Evolutionary conservation across 2,113 vertebrate species (phyloP).

Genomic region (Sinosuthora webbiana): DNA sequence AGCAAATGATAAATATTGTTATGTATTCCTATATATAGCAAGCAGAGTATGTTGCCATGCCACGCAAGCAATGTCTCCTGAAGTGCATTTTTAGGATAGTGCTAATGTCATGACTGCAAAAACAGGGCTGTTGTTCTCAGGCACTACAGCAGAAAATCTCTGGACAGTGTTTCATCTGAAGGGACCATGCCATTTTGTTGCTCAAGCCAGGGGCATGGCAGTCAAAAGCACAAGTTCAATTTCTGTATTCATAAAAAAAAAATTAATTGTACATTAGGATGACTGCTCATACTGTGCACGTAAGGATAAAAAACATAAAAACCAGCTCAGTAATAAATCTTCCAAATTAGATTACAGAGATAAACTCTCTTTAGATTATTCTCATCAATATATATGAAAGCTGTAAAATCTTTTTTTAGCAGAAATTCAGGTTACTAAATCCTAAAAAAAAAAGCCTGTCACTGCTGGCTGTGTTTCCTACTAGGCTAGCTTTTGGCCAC

Average conservation of each 20-base stretch:
- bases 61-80: rapidly evolving
- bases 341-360: neutral
- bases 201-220: neutral
- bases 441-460: neutral
- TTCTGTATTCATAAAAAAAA: neutral
- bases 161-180: neutral
- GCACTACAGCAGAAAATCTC: neutral
- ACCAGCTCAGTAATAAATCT: neutral
- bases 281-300: neutral
- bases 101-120: neutral
- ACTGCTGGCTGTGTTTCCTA: neutral
- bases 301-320: neutral
- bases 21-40: neutral
- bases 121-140: neutral
- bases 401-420: neutral
- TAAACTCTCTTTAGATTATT: neutral
- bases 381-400: neutral
- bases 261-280: neutral
- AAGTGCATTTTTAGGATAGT: neutral
- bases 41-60: neutral
- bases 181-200: neutral
- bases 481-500: neutral
- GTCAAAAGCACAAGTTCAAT: neutral
- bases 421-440: neutral
- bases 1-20: neutral